Base-by-base conservation (phyloP, 2,888 invertebrate species). In the Rotaria macrura region DNA sequence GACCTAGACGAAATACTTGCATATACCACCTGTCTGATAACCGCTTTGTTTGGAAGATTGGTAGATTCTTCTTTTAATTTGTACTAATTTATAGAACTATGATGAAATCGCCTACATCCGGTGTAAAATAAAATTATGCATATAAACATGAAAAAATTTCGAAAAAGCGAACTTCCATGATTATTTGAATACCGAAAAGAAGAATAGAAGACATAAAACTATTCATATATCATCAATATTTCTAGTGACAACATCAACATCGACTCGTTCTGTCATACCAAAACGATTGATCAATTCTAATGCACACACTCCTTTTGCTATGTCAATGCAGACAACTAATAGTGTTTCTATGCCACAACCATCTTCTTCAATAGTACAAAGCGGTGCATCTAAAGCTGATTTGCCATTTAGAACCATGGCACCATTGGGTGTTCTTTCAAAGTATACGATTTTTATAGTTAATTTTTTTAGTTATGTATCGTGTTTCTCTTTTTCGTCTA, bases 361-460 rank as follows among this genome's bases (percentile, higher is more conserved):
- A 65, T 20, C 65, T 20, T 5, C 65, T 20, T 65, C 65, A 34
- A 65, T 65, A 34, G 20, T 34, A 34, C 65, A 34, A 4, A 65
- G 84, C 38, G 54, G 23, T 34, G 55, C 65, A 14, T 84, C 86
- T 14, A 49, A 57, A 54, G 74, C 79, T 43, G 79, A 79, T 79
- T 43, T 43, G 43, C 79, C 79, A 12, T 79, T 43, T 43, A 7
- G 43, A 79, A 43, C 23, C n/a, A 1, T n/a, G 0, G 79, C 79
- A 43, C 79, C 43, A 79, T 43, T 43, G 25, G 79, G 79, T 43
- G 79, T 79, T 79, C 43, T 79, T 40, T 79, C 79, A 79, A 79
- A 79, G 79, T 79, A 79, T 43, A 43, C 2, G 5, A 74, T 40
- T 40, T 38, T 29, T 38, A 29, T 57, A 9, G 20, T 57, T 29